Base-by-base conservation (phyloP, 2,797 vertebrate species). In the Halcyon chelicuti region DNA sequence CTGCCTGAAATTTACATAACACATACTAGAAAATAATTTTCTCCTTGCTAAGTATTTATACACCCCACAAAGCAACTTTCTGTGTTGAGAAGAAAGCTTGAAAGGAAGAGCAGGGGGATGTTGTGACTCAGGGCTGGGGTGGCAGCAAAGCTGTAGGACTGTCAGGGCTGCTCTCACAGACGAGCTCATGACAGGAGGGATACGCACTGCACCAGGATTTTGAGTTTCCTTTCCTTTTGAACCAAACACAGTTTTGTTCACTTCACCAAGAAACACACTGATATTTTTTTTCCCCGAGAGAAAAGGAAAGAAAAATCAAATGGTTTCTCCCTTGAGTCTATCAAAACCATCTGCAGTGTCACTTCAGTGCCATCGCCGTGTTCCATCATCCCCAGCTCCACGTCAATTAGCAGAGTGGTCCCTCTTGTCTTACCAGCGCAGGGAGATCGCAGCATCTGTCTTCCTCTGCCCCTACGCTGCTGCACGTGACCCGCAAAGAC, bases 361-460 rank as follows among this genome's bases (percentile, higher is more conserved):
- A 87, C 17, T 31, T 39, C 39, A 68, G 57, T 29, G 44, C 52
- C 61, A 20, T 1, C 14, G 51, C 18, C 14, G 26, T 3, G 31
- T 81, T 60, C 67, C 66, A 28, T 18, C 67, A 49, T 11, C 29
- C 54, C 72, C 54, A 47, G 26, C 12, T 28, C 29, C 33, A 9
- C 26, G 49, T 7, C 86, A 35, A 7, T 12, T 33, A 46, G 61
- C 51, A 82, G 52, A 62, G 54, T 1, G 14, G 8, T 60, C 31
- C 25, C 37, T 63, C 39, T 54, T 40, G 54, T 96, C 98, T 98
- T 95, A 99, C 99, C 98, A 97, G 88, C 0, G 98, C 98, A 21
- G 99, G 99, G 84, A 99, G 98, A 89, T 99, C 99, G 22, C 99
- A 99, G 97, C 99, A 99, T 77, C 92, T 97, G 88, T 99, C 99